Conservation (phyloP, 2,113 vertebrate species). For the Speoplatyrhinus poulsoni region DNA sequence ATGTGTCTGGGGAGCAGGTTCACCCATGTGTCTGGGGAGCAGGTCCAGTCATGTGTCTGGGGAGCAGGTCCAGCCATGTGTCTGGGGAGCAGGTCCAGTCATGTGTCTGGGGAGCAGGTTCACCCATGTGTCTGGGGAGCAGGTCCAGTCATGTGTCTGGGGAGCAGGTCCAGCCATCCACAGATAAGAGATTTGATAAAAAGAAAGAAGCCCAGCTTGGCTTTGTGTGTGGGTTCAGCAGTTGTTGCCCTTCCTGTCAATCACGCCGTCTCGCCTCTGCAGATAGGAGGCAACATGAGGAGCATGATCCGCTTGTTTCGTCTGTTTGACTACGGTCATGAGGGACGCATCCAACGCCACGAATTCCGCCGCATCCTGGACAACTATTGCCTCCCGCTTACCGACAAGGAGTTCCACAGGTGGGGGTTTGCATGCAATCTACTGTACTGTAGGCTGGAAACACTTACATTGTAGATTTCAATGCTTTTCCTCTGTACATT, state of each 20-base stretch:
- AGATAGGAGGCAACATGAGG: slow-evolving; percentile 73
- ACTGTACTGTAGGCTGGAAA: neutral
- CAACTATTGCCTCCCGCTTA: slow-evolving; percentile 65
- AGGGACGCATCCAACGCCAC: slow-evolving; percentile 45
- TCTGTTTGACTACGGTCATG: slow-evolving; percentile 62
- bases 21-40: too few species aligned
- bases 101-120: too few species aligned
- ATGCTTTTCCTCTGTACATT: neutral
- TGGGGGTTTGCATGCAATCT: slow-evolving; percentile 10
- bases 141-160: neutral
- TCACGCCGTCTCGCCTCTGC: slow-evolving; percentile 22
- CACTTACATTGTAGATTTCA: neutral
- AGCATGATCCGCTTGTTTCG: slow-evolving; percentile 62
- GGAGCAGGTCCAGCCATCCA: slow-evolving; percentile 9
- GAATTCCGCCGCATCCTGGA: slow-evolving; percentile 61
- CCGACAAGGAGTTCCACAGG: slow-evolving; percentile 64
- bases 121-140: too few species aligned
- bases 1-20: too few species aligned
- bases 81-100: too few species aligned
- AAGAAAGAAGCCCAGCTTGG: neutral
- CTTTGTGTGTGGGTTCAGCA: slow-evolving; percentile 23
- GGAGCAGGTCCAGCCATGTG: too few species aligned
- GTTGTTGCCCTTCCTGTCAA: slow-evolving; percentile 33
- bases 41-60: too few species aligned
- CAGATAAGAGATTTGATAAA: slow-evolving; percentile 32